Evolutionary conservation across 2,797 vertebrate species (phyloP).

Genomic region (Potorous gilbertii): DNA sequence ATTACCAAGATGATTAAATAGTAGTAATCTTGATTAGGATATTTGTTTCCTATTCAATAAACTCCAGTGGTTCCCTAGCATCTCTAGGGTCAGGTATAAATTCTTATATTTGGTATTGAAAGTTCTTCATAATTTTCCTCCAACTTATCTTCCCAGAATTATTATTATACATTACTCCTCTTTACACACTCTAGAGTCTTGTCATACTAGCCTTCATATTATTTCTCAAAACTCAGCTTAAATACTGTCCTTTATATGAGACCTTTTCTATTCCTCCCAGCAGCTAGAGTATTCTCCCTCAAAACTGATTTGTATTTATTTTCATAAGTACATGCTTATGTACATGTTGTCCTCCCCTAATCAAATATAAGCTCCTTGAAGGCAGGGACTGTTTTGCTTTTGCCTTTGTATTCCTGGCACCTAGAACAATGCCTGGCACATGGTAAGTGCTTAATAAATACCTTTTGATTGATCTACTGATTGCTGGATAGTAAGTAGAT

Average conservation of each 20-base stretch:
- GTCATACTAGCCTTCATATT: neutral
- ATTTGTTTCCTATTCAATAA: neutral
- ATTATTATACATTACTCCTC: neutral
- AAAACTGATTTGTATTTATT: neutral
- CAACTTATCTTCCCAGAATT: neutral
- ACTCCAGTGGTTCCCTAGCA: neutral
- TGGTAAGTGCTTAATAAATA: neutral
- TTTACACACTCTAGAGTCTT: neutral
- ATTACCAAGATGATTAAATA: neutral
- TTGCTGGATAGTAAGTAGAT: neutral
- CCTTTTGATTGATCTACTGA: neutral
- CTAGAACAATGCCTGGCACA: neutral
- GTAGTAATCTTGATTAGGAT: neutral
- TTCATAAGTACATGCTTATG: neutral
- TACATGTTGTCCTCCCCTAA: neutral
- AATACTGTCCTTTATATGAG: neutral
- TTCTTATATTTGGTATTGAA: neutral
- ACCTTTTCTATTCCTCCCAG: neutral
- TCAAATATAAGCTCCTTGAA: neutral
- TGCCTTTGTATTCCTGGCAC: slow-evolving; percentile 2
- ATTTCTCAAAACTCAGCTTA: neutral
- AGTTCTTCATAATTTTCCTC: neutral
- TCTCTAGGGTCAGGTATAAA: neutral
- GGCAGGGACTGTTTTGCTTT: slow-evolving; percentile 18
- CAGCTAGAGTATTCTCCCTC: neutral